A percentile compares a stretch with the other conserved stretches of the same genome.
Conservation (phyloP, 2,797 vertebrate genomes). For the Saguinus oedipus region DNA sequence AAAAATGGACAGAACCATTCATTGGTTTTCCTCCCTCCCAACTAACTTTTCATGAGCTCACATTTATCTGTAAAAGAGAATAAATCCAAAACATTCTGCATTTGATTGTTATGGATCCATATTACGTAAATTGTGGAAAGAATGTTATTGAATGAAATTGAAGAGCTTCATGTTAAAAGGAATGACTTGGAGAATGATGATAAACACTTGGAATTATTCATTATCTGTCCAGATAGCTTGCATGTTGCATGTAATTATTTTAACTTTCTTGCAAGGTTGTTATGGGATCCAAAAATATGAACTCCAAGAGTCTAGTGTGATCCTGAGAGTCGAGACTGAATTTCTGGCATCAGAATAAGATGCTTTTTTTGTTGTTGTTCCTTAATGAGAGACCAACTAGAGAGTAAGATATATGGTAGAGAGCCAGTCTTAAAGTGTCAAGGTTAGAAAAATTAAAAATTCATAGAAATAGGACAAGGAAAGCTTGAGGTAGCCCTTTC, state of each 20-base stretch:
- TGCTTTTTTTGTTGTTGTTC: background rate
- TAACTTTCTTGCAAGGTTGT: constrained; percentile 50
- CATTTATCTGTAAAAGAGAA: background rate
- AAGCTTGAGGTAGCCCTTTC: background rate
- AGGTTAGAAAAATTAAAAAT: background rate
- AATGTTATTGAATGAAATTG: constrained; percentile 56
- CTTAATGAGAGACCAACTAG: constrained; percentile 12
- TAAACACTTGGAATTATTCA: constrained; percentile 63
- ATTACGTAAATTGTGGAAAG: constrained; percentile 56
- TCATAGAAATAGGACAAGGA: background rate
- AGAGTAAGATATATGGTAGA: background rate
- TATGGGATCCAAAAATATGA: constrained; percentile 33
- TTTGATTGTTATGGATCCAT: constrained; percentile 58
- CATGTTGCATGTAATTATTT: constrained; percentile 34
- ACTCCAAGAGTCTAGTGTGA: constrained; percentile 27
- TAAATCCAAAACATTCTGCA: constrained; percentile 58
- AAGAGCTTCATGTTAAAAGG: constrained; percentile 64
- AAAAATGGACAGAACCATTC: background rate
- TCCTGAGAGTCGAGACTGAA: constrained; percentile 20
- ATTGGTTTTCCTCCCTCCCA: background rate
- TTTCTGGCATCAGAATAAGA: background rate
- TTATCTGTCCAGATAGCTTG: constrained; percentile 29
- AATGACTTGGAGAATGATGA: constrained; percentile 42
- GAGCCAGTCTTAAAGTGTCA: background rate
- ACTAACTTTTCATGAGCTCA: constrained; percentile 49